A percentile compares a stretch with the other conserved stretches of the same genome.
Conservation (phyloP, 2,888 invertebrate species). For the Balanococcus diminutus region DNA sequence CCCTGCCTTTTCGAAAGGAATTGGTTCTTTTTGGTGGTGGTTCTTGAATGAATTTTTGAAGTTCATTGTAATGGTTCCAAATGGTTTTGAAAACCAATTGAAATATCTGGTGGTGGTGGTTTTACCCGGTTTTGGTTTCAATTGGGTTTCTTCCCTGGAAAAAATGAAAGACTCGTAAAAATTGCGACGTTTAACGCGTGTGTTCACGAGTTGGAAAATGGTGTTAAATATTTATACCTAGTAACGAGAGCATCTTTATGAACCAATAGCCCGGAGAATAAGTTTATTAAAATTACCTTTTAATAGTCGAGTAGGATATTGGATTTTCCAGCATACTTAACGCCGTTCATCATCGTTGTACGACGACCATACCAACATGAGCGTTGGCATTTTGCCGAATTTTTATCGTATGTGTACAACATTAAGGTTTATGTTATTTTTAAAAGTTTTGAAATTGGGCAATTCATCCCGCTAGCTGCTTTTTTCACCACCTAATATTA, state of each 20-base stretch:
- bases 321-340: background rate
- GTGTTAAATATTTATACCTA: slow-evolving; percentile 1
- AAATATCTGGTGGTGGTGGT: no score
- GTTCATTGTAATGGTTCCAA: no score
- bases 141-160: no score
- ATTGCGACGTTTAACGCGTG: slow-evolving; percentile 9
- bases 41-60: no score
- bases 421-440: background rate
- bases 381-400: slow-evolving; percentile 18
- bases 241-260: slow-evolving; percentile 8
- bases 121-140: no score
- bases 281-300: slow-evolving; percentile 38
- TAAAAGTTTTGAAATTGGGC: background rate
- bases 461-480: no score
- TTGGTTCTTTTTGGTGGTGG: no score
- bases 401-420: background rate
- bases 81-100: no score
- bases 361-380: background rate
- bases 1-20: no score
- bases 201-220: slow-evolving; percentile 11
- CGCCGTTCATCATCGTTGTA: background rate
- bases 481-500: no score
- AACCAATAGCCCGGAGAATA: background rate
- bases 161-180: background rate
- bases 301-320: slow-evolving; percentile 18